Percentiles rank a stretch among this genome's conserved stretches.
phyloP scores from a whole-genome alignment of 37 sponge, comb jelly and placozoan genomes.

The Halisarca cf. caerulea region DNA sequence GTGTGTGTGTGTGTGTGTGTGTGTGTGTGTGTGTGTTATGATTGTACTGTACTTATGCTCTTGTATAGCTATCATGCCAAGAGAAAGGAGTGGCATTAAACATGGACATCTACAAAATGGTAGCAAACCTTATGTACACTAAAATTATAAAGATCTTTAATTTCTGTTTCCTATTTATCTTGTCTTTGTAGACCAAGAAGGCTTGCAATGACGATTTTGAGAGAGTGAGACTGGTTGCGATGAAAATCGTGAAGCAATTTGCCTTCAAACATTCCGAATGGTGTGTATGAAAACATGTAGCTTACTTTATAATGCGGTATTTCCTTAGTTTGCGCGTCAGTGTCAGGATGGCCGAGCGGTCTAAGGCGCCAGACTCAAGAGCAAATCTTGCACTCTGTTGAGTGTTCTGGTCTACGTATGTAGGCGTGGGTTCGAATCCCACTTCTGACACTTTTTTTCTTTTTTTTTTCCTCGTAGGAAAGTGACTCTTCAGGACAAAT shows the following conservation, averaged over 20 bases:
- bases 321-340: not conserved
- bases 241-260: not conserved
- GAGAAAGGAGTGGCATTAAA: not conserved
- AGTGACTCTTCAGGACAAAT: slow-evolving; percentile 39
- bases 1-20: no score
- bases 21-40: no score
- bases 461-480: slow-evolving; percentile 31
- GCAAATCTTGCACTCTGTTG: slow-evolving; percentile 62
- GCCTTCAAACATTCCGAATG: not conserved
- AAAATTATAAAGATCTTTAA: not conserved
- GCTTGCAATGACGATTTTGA: slow-evolving; percentile 24
- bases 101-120: not conserved
- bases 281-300: not conserved
- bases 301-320: not conserved
- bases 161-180: not conserved
- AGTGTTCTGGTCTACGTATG: slow-evolving; percentile 99
- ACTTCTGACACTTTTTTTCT: slow-evolving; percentile 93
- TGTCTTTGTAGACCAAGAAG: not conserved
- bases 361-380: slow-evolving; percentile 99
- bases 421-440: slow-evolving; percentile 99
- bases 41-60: no score
- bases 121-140: not conserved
- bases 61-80: not conserved
- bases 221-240: not conserved
- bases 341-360: slow-evolving; percentile 99